Conservation (phyloP, 2,888 invertebrate species). For the Aphrophora alni region DNA sequence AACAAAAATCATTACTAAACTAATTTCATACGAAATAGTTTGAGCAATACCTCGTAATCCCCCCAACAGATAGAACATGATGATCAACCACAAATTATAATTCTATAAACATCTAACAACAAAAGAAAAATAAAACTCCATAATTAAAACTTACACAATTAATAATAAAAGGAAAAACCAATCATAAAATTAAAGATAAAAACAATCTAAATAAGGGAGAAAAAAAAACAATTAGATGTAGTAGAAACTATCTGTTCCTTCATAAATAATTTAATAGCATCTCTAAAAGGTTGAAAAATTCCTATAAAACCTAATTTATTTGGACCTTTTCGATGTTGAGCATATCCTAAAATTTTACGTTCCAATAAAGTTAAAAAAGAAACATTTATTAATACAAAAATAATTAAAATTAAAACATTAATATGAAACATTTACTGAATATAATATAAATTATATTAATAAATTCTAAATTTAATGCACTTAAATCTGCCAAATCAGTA, state of each 20-base stretch:
- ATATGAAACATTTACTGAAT: conserved; percentile 62
- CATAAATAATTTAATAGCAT: conserved; percentile 75
- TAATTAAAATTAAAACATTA: conserved; percentile 62
- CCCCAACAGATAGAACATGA: conserved; percentile 76
- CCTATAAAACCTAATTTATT: conserved; percentile 72
- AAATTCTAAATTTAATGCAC: conserved; percentile 75
- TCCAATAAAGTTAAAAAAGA: too few relatives aligned
- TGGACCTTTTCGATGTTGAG: conserved; percentile 76
- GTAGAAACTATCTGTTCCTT: conserved; percentile 67
- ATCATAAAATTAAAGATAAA: too few relatives aligned
- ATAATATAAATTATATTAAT: conserved; percentile 64
- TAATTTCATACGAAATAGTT: too few relatives aligned
- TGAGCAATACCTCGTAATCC: too few relatives aligned
- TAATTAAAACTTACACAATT: conserved; percentile 65
- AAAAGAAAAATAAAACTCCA: conserved; percentile 69
- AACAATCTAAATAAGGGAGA: too few relatives aligned
- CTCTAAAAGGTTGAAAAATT: conserved; percentile 72
- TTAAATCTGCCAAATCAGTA: conserved; percentile 71
- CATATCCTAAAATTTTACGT: conserved; percentile 57
- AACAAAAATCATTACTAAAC: too few relatives aligned
- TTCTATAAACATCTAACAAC: conserved; percentile 69
- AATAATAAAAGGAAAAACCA: conserved; percentile 60
- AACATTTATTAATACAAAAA: too few relatives aligned
- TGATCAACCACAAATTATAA: conserved; percentile 70
- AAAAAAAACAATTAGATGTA: conserved; percentile 47